Base-by-base conservation (phyloP, 2,888 invertebrate species). In the Atethmia centrago region DNA sequence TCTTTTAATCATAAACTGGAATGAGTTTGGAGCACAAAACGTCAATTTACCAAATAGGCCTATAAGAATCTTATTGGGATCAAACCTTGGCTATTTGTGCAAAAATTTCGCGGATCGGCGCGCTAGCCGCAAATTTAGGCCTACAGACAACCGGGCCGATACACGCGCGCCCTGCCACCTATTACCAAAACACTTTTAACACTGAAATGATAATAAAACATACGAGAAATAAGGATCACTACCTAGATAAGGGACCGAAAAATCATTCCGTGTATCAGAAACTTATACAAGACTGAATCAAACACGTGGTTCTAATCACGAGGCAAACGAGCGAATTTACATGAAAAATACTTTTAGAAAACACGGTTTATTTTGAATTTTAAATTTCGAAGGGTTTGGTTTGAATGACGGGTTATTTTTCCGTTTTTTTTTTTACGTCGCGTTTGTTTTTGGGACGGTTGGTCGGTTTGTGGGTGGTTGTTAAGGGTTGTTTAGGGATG, bases 61-160 rank as follows among this genome's bases (percentile, higher is more conserved):
- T 96, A 96, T 92, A 95, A 91, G 95, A 95, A 94, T 96, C 95
- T 95, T 95, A 95, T 95, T 94, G 92, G 95, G 88, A 84, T 87
- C 88, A 84, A 87, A 86, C 77, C 80, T 83, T 66, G 80, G 83
- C 73, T 79, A 92, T 86, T 86, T 91, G 92, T 93, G 95, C 95
- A 90, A 94, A 95, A 90, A 85, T 89, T 95, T 95, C 85, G 95
- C 89, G 88, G 81, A 72, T 64, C 78, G 83, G 90, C 91, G 90
- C 90, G 89, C 75, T 78, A 55, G 82, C 91, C 92, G 93, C 75
- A 68, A 36, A 87, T 93, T 94, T 95, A 95, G 95, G 95, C 95
- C 95, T 95, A 95, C 67, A 59, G 25, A 64, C 47, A 65, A 67
- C 42, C 66, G 74, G 61, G 61, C 61, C 67, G 69, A 67, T 71